Evolutionary conservation across 1,140 invertebrate species (phyloP).

Genomic region (Leguminivora glycinivorella): DNA sequence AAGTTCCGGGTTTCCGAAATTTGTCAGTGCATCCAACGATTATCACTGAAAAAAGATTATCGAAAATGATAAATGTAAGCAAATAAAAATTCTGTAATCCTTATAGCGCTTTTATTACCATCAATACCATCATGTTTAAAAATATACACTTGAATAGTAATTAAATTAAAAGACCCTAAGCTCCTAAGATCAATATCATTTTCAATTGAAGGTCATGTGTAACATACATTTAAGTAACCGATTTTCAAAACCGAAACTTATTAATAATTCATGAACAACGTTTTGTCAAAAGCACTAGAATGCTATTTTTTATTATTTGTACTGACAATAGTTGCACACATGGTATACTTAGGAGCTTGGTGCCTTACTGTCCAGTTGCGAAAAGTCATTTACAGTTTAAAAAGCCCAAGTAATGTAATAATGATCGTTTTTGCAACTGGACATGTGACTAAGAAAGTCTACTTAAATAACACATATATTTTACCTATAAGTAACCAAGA

Average conservation of each 20-base stretch:
- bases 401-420: neutral
- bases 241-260: too few species aligned
- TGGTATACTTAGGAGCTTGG: neutral
- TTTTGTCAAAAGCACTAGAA: too few species aligned
- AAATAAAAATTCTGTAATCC: slow-evolving; percentile 13
- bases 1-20: slow-evolving; percentile 34
- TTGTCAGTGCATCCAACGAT: slow-evolving; percentile 37
- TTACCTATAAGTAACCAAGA: neutral
- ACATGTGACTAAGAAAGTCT: neutral
- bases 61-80: neutral
- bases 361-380: slow-evolving; percentile 1
- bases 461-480: neutral
- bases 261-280: too few species aligned
- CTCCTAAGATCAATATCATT: neutral
- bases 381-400: neutral
- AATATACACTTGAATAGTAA: slow-evolving; percentile 13
- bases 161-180: neutral
- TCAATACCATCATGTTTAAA: slow-evolving; percentile 22
- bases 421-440: neutral
- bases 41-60: slow-evolving; percentile 23
- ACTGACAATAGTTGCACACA: neutral
- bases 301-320: neutral
- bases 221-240: too few species aligned
- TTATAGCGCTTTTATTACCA: slow-evolving; percentile 12
- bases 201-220: neutral